Evolutionary conservation across 2,888 invertebrate genomes (phyloP).

Genomic region (Limnephilus lunatus): DNA sequence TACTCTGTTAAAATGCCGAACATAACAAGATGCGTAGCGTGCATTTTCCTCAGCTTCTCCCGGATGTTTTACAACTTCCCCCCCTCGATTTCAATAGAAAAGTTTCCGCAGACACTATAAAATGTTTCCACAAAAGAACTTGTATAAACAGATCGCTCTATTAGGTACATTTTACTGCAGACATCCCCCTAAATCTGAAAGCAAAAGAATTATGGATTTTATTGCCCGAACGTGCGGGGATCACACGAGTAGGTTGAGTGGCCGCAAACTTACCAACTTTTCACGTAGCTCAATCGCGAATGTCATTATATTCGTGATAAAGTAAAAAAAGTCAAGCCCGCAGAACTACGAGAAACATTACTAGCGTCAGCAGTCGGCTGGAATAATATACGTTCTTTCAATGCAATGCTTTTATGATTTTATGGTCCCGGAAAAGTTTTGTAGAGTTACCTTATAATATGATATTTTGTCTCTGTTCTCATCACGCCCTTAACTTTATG

Average conservation of each 20-base stretch:
- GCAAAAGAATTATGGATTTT: conserved; percentile 32
- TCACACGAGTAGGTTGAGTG: not conserved
- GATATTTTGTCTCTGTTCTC: not conserved
- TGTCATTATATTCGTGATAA: conserved; percentile 7
- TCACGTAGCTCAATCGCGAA: not conserved
- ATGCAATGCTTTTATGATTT: conserved; percentile 19
- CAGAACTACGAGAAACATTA: not conserved
- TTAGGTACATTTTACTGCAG: conserved; percentile 39
- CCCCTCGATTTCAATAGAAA: conserved; percentile 46
- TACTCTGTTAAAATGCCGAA: not conserved
- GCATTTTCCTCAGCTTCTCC: not conserved
- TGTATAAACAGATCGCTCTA: conserved; percentile 58
- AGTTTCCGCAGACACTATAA: conserved; percentile 58
- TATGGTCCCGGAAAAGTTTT: not conserved
- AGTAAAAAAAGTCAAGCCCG: not conserved
- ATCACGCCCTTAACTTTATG: not conserved
- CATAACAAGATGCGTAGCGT: not conserved
- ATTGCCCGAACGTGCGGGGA: not conserved
- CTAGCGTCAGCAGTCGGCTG: not conserved
- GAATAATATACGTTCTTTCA: not conserved
- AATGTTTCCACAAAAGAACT: conserved; percentile 52
- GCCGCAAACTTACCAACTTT: not conserved
- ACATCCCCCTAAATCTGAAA: conserved; percentile 27
- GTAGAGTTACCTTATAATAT: not conserved
- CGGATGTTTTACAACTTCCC: conserved; percentile 14